Base-by-base conservation (phyloP, 2,888 invertebrate genomes). In the Nasonovia ribisnigri region DNA sequence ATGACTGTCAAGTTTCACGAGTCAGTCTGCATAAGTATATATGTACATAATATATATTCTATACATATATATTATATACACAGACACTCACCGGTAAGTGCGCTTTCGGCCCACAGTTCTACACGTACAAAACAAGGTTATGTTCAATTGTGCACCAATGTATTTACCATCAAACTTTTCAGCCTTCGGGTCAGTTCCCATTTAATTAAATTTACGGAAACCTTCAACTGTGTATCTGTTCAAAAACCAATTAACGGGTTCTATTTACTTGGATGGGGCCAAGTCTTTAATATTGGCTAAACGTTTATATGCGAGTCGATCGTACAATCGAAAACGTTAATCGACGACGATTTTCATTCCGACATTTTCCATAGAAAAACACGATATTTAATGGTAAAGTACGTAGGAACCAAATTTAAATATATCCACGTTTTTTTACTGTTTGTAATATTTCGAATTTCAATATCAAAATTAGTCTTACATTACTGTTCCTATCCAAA, bases 151-250 rank as follows among this genome's bases (percentile, higher is more conserved):
- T 42, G 46, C 24, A 51, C 42, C 48, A 51, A 67, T 88, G 60
- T 67, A 88, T 92, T 88, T 92, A 77, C 51, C 67, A 51, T 92
- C 67, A 46, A 67, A 92, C 87, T 92, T 92, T 67, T 24, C 67
- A 42, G 42, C 20, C 29, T 51, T 77, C 51, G 87, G 88, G 67
- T 67, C 87, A 92, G 92, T 42, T 77, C 26, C 36, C 29, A 89
- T 93, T 89, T 93, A 93, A 89, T 93, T 93, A 93, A 89, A 93
- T 93, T 57, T 89, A 84, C 92, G 48, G 89, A 84, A 93, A 89
- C 89, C 84, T 89, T 93, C 48, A 57, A 57, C 88, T 84, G 54
- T 46, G 89, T 89, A 36, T 93, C 42, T 88, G 84, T 48, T 93
- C 92, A 84, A 89, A 93, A 93, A 89, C 89, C 46, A 93, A 89